Evolutionary conservation across 2,888 invertebrate genomes (phyloP).

Genomic region (Mesochorus sp.): DNA sequence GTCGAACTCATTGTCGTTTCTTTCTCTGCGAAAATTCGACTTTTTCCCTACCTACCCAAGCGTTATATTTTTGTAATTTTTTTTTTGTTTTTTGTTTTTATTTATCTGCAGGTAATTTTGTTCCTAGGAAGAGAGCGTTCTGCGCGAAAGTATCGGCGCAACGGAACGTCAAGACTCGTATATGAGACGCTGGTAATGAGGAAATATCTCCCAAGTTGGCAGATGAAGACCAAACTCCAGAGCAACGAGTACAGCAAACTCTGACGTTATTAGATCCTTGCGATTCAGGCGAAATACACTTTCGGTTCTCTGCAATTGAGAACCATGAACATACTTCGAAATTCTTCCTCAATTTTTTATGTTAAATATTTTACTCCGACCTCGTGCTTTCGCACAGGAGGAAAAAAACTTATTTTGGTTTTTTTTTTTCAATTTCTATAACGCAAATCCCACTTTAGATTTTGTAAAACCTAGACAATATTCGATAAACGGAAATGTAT

Average conservation of each 20-base stretch:
- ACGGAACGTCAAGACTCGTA: slow-evolving; percentile 91
- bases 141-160: slow-evolving; percentile 55
- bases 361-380: too few relatives aligned
- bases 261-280: slow-evolving; percentile 94
- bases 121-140: slow-evolving; percentile 59
- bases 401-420: too few relatives aligned
- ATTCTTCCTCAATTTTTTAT: too few relatives aligned
- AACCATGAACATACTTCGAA: neutral
- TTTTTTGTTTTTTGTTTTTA: slow-evolving; percentile 6
- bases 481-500: neutral
- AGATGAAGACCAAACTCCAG: slow-evolving; percentile 97
- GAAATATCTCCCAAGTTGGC: slow-evolving; percentile 95
- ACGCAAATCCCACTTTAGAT: too few relatives aligned
- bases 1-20: slow-evolving; percentile 29
- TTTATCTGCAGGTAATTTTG: neutral
- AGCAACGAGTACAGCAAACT: slow-evolving; percentile 97
- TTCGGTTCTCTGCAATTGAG: slow-evolving; percentile 89
- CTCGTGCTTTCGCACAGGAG: too few relatives aligned
- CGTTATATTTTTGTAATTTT: neutral
- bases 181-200: slow-evolving; percentile 96
- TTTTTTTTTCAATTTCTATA: too few relatives aligned
- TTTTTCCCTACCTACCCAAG: neutral
- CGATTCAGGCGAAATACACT: slow-evolving; percentile 94
- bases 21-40: neutral
- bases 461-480: too few relatives aligned